phyloP scores from a whole-genome alignment of 2,888 invertebrate species.

The Himalopsyche kuldschensis region DNA sequence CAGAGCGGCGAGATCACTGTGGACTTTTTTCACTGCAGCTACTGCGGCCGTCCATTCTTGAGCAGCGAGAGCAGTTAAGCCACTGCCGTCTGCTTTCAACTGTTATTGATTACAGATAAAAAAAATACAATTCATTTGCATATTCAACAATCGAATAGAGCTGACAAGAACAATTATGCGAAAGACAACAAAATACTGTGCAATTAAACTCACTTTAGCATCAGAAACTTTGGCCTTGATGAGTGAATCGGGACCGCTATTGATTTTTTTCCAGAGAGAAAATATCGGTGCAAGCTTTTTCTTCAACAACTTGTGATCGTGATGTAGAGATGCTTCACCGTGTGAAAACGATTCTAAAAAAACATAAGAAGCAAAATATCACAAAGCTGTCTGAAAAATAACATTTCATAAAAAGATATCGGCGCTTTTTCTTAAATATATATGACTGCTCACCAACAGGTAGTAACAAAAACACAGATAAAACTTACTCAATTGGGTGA shows the following conservation, averaged over 20 bases:
- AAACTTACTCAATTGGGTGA: constrained; percentile 61
- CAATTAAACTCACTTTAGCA: constrained; percentile 16
- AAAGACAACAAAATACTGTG: background rate
- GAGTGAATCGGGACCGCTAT: constrained; percentile 52
- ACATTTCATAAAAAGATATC: background rate
- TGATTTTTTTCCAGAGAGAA: constrained; percentile 80
- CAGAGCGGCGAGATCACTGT: constrained; percentile 54
- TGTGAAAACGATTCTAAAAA: constrained; percentile 30
- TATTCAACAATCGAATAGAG: background rate
- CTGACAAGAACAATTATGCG: background rate
- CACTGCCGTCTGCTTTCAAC: constrained; percentile 7
- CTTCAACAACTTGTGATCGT: constrained; percentile 26
- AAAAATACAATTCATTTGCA: background rate
- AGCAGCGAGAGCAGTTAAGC: constrained; percentile 19
- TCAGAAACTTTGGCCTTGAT: constrained; percentile 30
- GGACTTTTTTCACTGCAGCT: constrained; percentile 45
- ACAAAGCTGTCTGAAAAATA: constrained; percentile 38
- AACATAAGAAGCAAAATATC: constrained; percentile 29
- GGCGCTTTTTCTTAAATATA: too few relatives aligned
- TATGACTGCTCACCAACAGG: too few relatives aligned
- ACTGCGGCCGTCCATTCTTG: constrained; percentile 32
- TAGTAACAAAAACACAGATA: background rate
- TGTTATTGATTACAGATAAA: background rate
- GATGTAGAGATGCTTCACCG: constrained; percentile 15
- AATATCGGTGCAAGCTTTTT: constrained; percentile 60